Evolutionary conservation across 1,140 invertebrate species (phyloP).

Genomic region (Pseudomyrmex sp.): DNA sequence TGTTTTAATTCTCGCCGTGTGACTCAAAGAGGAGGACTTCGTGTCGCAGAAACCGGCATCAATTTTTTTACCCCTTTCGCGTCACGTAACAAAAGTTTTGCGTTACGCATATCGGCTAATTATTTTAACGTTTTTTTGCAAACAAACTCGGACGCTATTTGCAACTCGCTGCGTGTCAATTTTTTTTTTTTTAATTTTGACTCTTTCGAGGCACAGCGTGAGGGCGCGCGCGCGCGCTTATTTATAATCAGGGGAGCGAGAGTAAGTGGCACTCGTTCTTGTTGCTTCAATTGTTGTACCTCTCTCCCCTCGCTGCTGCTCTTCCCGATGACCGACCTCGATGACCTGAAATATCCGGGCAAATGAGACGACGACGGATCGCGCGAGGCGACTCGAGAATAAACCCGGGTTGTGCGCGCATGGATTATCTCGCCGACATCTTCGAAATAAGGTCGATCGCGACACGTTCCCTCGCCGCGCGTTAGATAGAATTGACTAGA

Average conservation of each 20-base stretch:
- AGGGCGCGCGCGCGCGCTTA: neutral
- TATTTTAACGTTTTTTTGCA: neutral
- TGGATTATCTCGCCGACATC: slow-evolving; percentile 67
- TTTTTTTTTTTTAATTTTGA: slow-evolving; percentile 7
- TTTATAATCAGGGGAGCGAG: slow-evolving; percentile 50
- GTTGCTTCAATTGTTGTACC: slow-evolving; percentile 64
- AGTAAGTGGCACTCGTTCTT: slow-evolving; percentile 61
- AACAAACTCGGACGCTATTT: neutral
- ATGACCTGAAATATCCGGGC: slow-evolving; percentile 61
- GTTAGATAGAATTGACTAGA: no score
- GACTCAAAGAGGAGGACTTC: neutral
- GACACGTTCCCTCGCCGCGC: slow-evolving; percentile 15
- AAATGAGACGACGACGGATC: slow-evolving; percentile 59
- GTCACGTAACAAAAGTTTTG: neutral
- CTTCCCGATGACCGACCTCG: slow-evolving; percentile 8
- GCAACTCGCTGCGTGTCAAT: neutral
- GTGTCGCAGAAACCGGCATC: neutral
- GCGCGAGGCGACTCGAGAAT: slow-evolving; percentile 61
- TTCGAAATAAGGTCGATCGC: slow-evolving; percentile 65
- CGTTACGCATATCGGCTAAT: neutral
- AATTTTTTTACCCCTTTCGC: neutral
- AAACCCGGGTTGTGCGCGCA: neutral
- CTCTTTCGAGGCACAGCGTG: neutral
- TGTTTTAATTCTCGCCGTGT: neutral
- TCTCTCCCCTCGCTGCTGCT: neutral